Evolutionary conservation across 1,140 invertebrate genomes (phyloP).

Genomic region (Colletes gigas): DNA sequence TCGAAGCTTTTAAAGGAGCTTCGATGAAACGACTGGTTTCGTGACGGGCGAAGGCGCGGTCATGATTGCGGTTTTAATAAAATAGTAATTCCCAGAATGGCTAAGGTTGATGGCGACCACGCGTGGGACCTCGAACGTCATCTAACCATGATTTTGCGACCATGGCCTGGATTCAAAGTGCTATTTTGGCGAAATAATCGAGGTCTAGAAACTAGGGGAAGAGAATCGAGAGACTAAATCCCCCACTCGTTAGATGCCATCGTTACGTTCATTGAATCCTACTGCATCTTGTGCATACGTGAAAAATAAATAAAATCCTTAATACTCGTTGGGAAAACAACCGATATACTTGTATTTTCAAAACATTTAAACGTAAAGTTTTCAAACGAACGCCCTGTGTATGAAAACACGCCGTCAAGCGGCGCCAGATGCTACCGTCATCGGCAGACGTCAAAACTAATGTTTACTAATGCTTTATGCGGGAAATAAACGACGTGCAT

Average conservation of each 20-base stretch:
- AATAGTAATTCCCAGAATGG: neutral
- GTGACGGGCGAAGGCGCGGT: neutral
- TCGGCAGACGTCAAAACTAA: constrained; percentile 9
- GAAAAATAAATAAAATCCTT: too few species aligned
- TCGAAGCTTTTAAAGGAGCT: too few species aligned
- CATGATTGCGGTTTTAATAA: neutral
- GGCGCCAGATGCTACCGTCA: neutral
- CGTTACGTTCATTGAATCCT: too few species aligned
- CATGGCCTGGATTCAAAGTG: constrained; percentile 47
- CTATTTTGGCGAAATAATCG: constrained; percentile 23
- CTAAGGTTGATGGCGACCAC: neutral
- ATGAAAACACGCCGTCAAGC: neutral
- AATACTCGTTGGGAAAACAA: too few species aligned
- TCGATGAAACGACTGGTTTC: too few species aligned
- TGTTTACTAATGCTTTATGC: constrained; percentile 5
- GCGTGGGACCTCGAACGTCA: constrained; percentile 6
- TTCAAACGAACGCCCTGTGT: too few species aligned
- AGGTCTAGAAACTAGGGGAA: too few species aligned
- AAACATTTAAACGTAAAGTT: too few species aligned
- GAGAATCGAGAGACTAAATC: too few species aligned
- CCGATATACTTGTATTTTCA: too few species aligned
- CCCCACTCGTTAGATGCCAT: too few species aligned
- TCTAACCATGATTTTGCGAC: constrained; percentile 27
- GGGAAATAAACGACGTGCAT: constrained; percentile 4
- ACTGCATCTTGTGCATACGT: too few species aligned